phyloP scores from a whole-genome alignment of 2,888 invertebrate genomes.

The Acleris literana region DNA sequence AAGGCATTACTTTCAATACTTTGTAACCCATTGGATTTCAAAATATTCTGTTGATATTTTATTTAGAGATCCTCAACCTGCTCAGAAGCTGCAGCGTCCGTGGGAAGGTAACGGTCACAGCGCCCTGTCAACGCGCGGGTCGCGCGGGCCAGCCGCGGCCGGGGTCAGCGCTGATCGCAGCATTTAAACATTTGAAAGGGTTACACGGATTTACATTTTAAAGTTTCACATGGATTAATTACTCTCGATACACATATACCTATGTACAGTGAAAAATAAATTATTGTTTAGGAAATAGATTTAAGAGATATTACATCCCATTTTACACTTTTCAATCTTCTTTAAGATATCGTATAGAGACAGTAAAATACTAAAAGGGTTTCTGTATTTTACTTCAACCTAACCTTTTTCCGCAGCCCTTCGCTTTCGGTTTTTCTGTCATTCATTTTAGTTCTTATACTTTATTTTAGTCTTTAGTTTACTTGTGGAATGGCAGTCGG shows the following conservation, averaged over 20 bases:
- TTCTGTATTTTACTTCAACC: no score
- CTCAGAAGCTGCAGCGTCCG: constrained; percentile 5
- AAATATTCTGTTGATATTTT: background rate
- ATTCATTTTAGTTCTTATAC: no score
- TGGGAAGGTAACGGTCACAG: constrained; percentile 26
- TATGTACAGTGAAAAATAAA: no score
- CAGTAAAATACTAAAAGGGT: no score
- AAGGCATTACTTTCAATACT: background rate
- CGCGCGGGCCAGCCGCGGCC: constrained; percentile 31
- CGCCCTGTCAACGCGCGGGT: constrained; percentile 47
- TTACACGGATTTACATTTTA: constrained; percentile 6
- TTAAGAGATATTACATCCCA: no score
- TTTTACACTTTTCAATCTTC: no score
- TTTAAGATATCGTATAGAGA: no score
- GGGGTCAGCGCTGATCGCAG: constrained; percentile 13
- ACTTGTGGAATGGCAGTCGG: background rate
- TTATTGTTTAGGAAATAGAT: no score
- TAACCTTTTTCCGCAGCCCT: no score
- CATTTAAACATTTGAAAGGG: background rate
- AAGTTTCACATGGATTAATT: background rate
- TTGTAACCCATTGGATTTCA: background rate
- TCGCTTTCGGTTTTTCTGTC: no score
- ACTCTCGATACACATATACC: no score
- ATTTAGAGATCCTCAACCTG: background rate
- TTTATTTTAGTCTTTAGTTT: no score